Evolutionary conservation across 2,888 invertebrate genomes (phyloP).

Genomic region (Drosophila atroscutellata): DNA sequence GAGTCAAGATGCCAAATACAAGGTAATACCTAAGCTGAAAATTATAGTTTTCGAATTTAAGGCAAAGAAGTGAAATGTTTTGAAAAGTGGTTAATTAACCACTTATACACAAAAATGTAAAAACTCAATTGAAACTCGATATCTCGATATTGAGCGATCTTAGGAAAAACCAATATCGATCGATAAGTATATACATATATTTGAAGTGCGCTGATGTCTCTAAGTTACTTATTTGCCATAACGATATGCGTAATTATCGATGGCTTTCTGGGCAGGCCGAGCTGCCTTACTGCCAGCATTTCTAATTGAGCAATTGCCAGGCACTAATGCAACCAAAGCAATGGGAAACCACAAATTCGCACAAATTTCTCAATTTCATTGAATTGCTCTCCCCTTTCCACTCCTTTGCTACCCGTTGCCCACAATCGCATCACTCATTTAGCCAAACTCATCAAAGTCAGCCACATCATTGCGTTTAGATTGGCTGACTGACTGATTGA

Average conservation of each 20-base stretch:
- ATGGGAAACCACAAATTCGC: constrained; percentile 29
- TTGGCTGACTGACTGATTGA: constrained; percentile 1
- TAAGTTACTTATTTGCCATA: not conserved
- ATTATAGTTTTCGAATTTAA: not conserved
- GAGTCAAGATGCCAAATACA: not conserved
- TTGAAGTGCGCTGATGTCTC: not conserved
- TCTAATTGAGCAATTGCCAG: constrained; percentile 6
- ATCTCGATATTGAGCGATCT: not conserved
- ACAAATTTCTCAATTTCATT: constrained; percentile 1
- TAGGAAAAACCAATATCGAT: not conserved
- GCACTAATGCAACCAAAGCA: constrained; percentile 14
- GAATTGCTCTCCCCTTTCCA: not conserved
- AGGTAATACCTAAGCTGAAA: not conserved
- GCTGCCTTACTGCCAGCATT: not conserved
- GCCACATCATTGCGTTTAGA: constrained; percentile 18
- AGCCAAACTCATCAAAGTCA: constrained; percentile 41
- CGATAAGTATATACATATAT: not conserved
- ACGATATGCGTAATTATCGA: not conserved
- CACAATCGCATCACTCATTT: constrained; percentile 38
- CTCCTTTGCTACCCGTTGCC: not conserved
- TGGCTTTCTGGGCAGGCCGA: not conserved
- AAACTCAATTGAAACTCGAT: not conserved
- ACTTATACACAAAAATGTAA: not conserved
- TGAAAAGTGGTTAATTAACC: not conserved
- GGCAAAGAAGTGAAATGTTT: not conserved